A percentile compares a stretch with the other conserved stretches of the same genome.
phyloP scores from a whole-genome alignment of 2,113 vertebrate genomes.

The Toxotes jaculatrix region DNA sequence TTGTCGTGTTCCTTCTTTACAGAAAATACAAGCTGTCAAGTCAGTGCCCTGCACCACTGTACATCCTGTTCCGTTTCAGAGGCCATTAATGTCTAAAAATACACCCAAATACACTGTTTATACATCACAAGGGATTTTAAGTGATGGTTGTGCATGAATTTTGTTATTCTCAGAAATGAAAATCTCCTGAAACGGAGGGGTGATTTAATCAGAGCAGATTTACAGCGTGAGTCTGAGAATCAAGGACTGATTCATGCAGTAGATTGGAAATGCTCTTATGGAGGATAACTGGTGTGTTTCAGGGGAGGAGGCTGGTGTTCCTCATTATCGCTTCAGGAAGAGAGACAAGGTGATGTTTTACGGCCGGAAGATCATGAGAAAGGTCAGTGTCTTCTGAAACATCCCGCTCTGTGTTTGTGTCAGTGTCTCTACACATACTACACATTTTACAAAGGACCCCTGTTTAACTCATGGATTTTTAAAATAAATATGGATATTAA shows the following conservation, averaged over 20 bases:
- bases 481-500: too few relatives aligned
- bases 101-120: neutral
- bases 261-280: neutral
- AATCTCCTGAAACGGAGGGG: neutral
- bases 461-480: too few relatives aligned
- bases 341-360: constrained; percentile 97
- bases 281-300: constrained; percentile 43
- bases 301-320: constrained; percentile 85
- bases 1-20: constrained; percentile 85
- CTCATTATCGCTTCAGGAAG: constrained; percentile 93
- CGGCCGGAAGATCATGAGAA: constrained; percentile 95
- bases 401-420: neutral
- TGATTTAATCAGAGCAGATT: neutral
- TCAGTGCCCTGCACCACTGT: constrained; percentile 77
- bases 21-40: constrained; percentile 83
- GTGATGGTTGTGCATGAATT: neutral
- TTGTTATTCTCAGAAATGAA: neutral
- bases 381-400: constrained; percentile 78
- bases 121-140: neutral
- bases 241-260: neutral
- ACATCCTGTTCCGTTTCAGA: neutral
- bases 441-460: neutral
- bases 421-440: neutral
- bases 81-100: neutral
- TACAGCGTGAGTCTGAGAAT: neutral